Conservation (phyloP, 2,888 invertebrate genomes). For the Synergus gifuensis region DNA sequence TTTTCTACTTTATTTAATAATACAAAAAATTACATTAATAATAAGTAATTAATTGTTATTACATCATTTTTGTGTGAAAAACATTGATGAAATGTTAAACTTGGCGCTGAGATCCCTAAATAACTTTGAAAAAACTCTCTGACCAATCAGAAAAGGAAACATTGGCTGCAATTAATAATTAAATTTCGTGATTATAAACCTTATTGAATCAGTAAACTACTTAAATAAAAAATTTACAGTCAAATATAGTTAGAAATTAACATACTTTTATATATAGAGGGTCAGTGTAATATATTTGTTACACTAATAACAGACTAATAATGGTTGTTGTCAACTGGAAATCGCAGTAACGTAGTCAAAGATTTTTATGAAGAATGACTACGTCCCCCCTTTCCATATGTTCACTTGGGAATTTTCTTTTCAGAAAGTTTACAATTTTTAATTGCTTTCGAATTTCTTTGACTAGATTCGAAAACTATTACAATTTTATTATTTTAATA, state of each 20-base stretch:
- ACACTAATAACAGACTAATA: not conserved
- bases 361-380: not conserved
- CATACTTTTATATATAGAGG: not conserved
- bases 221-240: not conserved
- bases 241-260: not conserved
- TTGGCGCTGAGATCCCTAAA: not conserved
- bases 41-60: too few species aligned
- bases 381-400: not conserved
- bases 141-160: not conserved
- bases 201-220: not conserved
- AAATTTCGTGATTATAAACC: not conserved
- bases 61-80: not conserved
- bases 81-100: not conserved
- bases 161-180: not conserved
- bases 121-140: not conserved
- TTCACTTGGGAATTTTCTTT: not conserved
- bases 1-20: too few species aligned
- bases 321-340: slow-evolving; percentile 3
- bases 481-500: too few species aligned
- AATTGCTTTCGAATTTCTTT: too few species aligned
- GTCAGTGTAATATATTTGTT: not conserved
- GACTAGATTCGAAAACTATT: too few species aligned
- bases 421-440: too few species aligned
- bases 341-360: not conserved
- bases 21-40: too few species aligned